These are phyloP conservation scores for Coenobita brevimanus DNA, from an alignment of 1,140 invertebrate genomes.

Conservation along the genomic window DNA sequence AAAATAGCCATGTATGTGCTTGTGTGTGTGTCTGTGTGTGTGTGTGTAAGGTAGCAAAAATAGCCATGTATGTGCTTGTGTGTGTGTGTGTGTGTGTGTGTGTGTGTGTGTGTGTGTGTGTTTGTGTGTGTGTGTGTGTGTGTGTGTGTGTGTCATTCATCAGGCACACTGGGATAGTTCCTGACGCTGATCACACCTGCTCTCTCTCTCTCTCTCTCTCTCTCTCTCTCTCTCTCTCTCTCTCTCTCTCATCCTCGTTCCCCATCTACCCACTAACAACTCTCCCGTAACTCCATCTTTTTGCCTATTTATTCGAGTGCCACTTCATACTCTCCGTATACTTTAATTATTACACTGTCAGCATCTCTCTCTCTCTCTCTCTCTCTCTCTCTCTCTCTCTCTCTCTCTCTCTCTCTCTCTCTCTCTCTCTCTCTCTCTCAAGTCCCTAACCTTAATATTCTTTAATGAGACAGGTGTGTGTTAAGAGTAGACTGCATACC, in stretches of 20 bases:
- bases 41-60: neutral
- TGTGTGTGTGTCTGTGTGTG: neutral
- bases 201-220: too few relatives aligned
- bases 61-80: neutral
- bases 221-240: too few relatives aligned
- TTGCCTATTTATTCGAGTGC: too few relatives aligned
- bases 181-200: neutral
- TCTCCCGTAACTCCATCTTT: too few relatives aligned
- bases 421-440: conserved; percentile 19
- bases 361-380: too few relatives aligned
- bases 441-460: neutral
- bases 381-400: neutral
- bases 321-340: too few relatives aligned
- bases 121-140: conserved; percentile 10
- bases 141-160: neutral
- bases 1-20: neutral
- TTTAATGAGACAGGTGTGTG: neutral
- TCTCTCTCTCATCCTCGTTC: too few relatives aligned
- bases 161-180: too few relatives aligned
- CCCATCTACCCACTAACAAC: too few relatives aligned
- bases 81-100: conserved; percentile 10
- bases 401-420: conserved; percentile 22
- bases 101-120: conserved; percentile 11
- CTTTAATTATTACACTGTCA: too few relatives aligned
- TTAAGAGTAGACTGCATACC: neutral